Evolutionary conservation across 1,140 invertebrate species (phyloP).

Genomic region (Bombus balteatus): DNA sequence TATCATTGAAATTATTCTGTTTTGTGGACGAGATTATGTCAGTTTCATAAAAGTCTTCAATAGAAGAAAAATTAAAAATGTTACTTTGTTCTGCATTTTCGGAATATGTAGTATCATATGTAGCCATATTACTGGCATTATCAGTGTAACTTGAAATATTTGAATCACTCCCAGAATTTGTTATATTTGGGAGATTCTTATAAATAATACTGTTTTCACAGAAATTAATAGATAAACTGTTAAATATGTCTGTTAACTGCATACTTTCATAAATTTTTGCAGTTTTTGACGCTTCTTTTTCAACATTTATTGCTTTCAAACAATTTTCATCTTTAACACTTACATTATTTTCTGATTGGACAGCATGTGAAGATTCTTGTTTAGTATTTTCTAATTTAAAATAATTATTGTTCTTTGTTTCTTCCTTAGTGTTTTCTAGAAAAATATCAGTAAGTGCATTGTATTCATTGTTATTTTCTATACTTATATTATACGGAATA

Average conservation of each 20-base stretch:
- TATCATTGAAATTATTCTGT: not conserved
- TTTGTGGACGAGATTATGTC: slow-evolving; percentile 7
- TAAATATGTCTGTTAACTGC: not conserved
- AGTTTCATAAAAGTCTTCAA: not conserved
- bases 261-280: not conserved
- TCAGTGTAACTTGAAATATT: not conserved
- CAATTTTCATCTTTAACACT: not conserved
- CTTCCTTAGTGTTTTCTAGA: not conserved
- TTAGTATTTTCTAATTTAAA: not conserved
- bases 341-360: too few relatives aligned
- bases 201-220: not conserved
- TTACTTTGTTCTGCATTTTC: not conserved
- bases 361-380: not conserved
- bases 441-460: not conserved
- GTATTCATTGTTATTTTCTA: slow-evolving; percentile 7
- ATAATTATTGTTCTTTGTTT: not conserved
- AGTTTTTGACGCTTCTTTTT: not conserved
- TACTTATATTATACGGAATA: not conserved
- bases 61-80: not conserved
- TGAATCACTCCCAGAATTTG: not conserved
- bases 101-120: not conserved
- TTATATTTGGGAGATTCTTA: not conserved
- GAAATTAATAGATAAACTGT: not conserved
- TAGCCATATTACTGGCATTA: not conserved
- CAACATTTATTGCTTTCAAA: not conserved